Evolutionary conservation across 2,113 vertebrate species (phyloP).

Genomic region (Sturnira hondurensis): DNA sequence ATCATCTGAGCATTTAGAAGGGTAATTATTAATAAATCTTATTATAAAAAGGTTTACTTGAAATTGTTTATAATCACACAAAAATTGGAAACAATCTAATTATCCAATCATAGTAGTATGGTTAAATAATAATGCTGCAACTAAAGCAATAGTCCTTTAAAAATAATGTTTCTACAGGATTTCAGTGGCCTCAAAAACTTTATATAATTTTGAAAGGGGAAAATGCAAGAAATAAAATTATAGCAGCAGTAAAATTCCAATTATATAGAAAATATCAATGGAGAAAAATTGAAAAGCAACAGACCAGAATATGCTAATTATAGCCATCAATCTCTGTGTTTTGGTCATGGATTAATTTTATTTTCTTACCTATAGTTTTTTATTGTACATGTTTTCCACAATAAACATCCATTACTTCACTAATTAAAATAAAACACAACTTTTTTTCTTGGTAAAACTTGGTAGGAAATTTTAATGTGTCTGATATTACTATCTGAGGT

Average conservation of each 20-base stretch:
- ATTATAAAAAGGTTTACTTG: slow-evolving; percentile 44
- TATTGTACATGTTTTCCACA: neutral
- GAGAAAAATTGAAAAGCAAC: neutral
- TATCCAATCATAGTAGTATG: slow-evolving; percentile 33
- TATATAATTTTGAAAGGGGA: neutral
- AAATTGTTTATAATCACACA: slow-evolving; percentile 57
- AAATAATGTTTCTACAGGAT: neutral
- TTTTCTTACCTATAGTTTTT: neutral
- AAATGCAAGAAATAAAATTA: neutral
- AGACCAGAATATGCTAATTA: neutral
- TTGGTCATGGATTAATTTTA: neutral
- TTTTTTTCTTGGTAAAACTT: neutral
- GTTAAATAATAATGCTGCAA: slow-evolving; percentile 20
- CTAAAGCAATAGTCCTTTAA: neutral
- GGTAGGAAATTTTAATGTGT: neutral
- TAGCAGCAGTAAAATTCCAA: neutral
- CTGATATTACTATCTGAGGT: neutral
- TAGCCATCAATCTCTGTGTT: neutral
- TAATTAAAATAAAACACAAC: neutral
- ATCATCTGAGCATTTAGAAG: slow-evolving; percentile 58
- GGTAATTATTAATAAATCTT: slow-evolving; percentile 67
- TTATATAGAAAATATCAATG: neutral
- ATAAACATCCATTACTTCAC: neutral
- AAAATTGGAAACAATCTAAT: slow-evolving; percentile 54
- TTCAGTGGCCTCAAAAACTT: neutral